phyloP scores from a whole-genome alignment of 2,113 vertebrate species.

The Burhinus oedicnemus region DNA sequence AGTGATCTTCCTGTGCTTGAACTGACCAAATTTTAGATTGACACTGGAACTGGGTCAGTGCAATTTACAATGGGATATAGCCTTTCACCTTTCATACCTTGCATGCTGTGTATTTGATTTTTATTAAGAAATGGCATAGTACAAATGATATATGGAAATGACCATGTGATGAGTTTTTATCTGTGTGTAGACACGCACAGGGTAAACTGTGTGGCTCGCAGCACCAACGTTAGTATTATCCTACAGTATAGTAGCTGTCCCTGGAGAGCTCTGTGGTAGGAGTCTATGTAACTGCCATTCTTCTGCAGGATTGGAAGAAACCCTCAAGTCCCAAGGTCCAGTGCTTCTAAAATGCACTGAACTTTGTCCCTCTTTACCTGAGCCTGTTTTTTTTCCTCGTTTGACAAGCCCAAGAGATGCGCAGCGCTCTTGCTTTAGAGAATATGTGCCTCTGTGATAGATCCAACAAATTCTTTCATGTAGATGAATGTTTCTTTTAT shows the following conservation, averaged over 20 bases:
- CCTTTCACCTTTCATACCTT: background rate
- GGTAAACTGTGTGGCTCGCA: background rate
- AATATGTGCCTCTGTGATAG: background rate
- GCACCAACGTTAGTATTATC: accelerated
- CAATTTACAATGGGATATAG: background rate
- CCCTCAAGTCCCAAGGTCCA: background rate
- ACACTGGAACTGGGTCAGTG: background rate
- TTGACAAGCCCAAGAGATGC: accelerated
- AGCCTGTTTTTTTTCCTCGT: background rate
- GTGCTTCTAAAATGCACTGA: background rate
- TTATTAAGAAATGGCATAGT: background rate
- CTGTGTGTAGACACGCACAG: too few species aligned
- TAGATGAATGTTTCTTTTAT: background rate
- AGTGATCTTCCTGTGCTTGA: background rate
- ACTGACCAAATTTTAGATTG: background rate
- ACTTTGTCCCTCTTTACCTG: background rate
- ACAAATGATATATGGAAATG: background rate
- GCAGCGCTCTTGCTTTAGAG: background rate
- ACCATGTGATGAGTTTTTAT: background rate
- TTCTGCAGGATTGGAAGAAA: background rate
- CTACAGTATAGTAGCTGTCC: background rate
- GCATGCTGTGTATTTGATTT: background rate
- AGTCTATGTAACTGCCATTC: background rate
- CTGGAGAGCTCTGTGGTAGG: background rate
- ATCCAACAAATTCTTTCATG: background rate